These are phyloP conservation scores for Albula goreensis DNA, from an alignment of 2,113 vertebrate genomes.

Conservation along the genomic window DNA sequence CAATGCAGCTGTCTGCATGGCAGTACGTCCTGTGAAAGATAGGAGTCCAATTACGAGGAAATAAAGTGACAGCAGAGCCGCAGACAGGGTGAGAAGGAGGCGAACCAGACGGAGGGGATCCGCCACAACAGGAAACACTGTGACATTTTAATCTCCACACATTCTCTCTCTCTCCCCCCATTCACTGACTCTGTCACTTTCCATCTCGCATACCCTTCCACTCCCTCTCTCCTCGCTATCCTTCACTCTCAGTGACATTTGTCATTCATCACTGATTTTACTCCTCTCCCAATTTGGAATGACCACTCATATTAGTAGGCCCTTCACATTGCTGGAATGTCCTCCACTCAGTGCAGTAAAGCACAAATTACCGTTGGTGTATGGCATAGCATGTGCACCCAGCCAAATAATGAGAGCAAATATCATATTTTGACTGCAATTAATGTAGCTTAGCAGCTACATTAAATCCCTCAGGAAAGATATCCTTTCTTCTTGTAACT, in stretches of 20 bases:
- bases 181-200: background rate
- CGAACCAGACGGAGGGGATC: background rate
- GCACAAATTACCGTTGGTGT: too few relatives aligned
- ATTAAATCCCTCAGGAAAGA: too few relatives aligned
- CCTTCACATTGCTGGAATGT: too few relatives aligned
- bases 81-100: background rate
- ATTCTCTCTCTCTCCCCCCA: background rate
- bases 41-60: slow-evolving; percentile 10
- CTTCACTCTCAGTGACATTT: slow-evolving; percentile 1
- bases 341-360: too few relatives aligned
- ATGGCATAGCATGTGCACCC: too few relatives aligned
- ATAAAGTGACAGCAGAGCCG: slow-evolving; percentile 23
- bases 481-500: too few relatives aligned
- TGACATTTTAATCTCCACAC: slow-evolving; percentile 47
- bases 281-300: background rate
- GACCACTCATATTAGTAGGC: too few relatives aligned
- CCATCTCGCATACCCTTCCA: slow-evolving; percentile 34
- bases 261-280: background rate
- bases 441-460: too few relatives aligned
- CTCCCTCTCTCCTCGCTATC: slow-evolving; percentile 43
- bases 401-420: too few relatives aligned
- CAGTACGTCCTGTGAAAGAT: background rate
- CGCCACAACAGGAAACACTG: slow-evolving; percentile 29
- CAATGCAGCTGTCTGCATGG: background rate
- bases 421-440: too few relatives aligned